Conservation (phyloP, 2,797 vertebrate genomes). For the Epinephelus awoara region DNA sequence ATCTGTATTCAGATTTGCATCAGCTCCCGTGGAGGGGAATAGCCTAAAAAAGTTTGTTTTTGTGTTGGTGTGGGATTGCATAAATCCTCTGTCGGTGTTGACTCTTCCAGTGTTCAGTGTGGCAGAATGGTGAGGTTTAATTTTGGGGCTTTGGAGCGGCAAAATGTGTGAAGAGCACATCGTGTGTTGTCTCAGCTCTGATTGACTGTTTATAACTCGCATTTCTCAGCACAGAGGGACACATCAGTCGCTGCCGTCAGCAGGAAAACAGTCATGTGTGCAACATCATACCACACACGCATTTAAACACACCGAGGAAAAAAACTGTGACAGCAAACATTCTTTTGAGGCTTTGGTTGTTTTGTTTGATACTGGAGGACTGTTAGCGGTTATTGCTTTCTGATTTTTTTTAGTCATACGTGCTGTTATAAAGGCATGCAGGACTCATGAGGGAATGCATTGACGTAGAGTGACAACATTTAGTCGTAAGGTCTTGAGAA, state of each 20-base stretch:
- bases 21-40: not conserved
- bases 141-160: conserved; percentile 31
- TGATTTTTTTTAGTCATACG: not conserved
- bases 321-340: not conserved
- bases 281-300: not conserved
- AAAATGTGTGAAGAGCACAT: conserved; percentile 53
- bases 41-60: conserved; percentile 28
- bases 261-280: conserved; percentile 35
- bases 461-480: no score
- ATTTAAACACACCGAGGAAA: conserved; percentile 9
- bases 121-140: conserved; percentile 51
- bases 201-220: conserved; percentile 68
- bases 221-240: conserved; percentile 51
- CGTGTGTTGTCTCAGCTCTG: conserved; percentile 46
- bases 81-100: conserved; percentile 35
- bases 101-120: conserved; percentile 26
- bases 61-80: conserved; percentile 8
- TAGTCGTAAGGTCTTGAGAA: no score
- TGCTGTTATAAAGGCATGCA: conserved; percentile 8
- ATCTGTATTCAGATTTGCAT: no score
- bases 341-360: conserved; percentile 16
- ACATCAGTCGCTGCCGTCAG: conserved; percentile 8
- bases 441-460: not conserved
- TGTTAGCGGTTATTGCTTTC: not conserved
- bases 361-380: conserved; percentile 18